Conservation (phyloP, 2,888 invertebrate species). For the Agrochola lychnidis region DNA sequence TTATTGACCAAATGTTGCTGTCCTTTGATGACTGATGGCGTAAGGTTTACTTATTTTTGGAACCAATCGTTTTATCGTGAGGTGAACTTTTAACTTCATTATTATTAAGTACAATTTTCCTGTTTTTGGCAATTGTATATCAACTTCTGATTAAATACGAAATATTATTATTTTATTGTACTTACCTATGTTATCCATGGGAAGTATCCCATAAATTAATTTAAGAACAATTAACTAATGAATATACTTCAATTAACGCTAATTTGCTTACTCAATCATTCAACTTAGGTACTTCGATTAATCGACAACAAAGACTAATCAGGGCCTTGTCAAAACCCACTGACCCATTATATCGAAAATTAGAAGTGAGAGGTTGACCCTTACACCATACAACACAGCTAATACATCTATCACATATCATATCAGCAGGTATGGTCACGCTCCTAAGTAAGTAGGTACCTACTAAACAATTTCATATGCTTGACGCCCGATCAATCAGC, state of each 20-base stretch:
- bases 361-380: constrained; percentile 43
- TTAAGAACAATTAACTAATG: not conserved
- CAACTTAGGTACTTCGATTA: not conserved
- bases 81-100: constrained; percentile 23
- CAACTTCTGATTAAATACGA: not conserved
- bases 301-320: constrained; percentile 24
- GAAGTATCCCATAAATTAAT: too few relatives aligned
- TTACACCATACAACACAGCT: constrained; percentile 29
- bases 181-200: too few relatives aligned
- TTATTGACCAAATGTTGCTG: constrained; percentile 39
- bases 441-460: not conserved
- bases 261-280: constrained; percentile 19
- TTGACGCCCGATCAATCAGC: constrained; percentile 59
- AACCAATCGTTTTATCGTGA: constrained; percentile 15
- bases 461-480: constrained; percentile 52
- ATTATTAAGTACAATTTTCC: not conserved
- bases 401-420: constrained; percentile 17
- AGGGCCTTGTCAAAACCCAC: constrained; percentile 34
- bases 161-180: not conserved
- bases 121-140: not conserved
- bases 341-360: constrained; percentile 23
- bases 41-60: constrained; percentile 43
- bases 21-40: constrained; percentile 44
- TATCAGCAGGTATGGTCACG: constrained; percentile 51
- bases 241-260: not conserved